Conservation (phyloP, 2,888 invertebrate species). For the Buathra laborator region DNA sequence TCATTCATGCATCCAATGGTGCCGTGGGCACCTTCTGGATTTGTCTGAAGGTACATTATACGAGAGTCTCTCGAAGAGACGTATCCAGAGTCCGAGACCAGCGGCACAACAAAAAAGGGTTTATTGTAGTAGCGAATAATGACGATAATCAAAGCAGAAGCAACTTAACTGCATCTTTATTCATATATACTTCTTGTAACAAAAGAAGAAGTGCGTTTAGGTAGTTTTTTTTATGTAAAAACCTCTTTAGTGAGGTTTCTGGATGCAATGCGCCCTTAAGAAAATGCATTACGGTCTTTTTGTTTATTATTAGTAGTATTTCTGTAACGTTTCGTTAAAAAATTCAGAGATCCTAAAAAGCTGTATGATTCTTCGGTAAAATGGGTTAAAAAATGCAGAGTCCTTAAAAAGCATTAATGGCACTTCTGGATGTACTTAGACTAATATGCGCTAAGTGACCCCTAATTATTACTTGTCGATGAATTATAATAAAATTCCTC, state of each 20-base stretch:
- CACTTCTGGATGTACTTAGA: no score
- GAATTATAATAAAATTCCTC: no score
- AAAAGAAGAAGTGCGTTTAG: neutral
- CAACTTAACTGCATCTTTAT: constrained; percentile 39
- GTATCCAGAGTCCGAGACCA: constrained; percentile 12
- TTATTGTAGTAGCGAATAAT: constrained; percentile 35
- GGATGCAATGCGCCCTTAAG: neutral
- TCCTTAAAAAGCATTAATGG: neutral
- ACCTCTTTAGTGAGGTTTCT: neutral
- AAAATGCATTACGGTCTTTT: neutral
- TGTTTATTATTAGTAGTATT: no score
- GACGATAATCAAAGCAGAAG: constrained; percentile 50
- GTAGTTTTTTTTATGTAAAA: neutral
- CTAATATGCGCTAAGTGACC: no score
- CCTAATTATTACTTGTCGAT: no score
- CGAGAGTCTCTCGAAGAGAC: constrained; percentile 25
- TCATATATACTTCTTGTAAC: constrained; percentile 7
- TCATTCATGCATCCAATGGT: constrained; percentile 63
- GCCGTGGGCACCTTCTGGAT: constrained; percentile 26
- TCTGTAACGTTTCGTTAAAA: no score
- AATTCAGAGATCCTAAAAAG: neutral
- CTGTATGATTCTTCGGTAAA: neutral
- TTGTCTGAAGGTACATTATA: constrained; percentile 24
- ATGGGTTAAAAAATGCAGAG: neutral
- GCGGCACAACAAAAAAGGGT: constrained; percentile 53